phyloP scores from a whole-genome alignment of 92 coral and sea anemone species.

The Epizoanthus rinbou region DNA sequence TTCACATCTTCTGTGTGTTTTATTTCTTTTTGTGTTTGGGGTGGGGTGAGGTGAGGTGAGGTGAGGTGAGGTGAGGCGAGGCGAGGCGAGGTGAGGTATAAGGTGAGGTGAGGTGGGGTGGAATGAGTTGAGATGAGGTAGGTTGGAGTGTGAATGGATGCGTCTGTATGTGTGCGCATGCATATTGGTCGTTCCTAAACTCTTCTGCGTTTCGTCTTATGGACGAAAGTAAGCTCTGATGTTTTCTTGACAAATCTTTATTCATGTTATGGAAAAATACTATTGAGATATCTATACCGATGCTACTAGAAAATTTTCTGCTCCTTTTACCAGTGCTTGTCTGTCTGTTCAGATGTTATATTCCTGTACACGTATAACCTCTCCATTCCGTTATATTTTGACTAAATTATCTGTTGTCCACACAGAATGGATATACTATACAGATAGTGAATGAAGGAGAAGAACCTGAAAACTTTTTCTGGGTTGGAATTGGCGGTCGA shows the following conservation, averaged over 20 bases:
- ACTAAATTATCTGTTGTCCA: not conserved
- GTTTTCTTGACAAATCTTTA: too few species aligned
- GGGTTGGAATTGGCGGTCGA: conserved; percentile 87
- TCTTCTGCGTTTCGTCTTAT: too few species aligned
- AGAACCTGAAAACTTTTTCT: conserved; percentile 97
- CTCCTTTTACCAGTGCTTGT: not conserved
- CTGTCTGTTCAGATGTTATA: not conserved
- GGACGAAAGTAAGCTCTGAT: too few species aligned
- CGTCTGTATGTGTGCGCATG: not conserved
- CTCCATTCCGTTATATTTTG: not conserved
- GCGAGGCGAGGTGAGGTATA: too few species aligned
- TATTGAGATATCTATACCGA: too few species aligned
- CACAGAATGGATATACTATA: conserved; percentile 89
- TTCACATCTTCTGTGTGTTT: not conserved
- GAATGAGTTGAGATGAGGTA: too few species aligned
- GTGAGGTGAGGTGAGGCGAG: too few species aligned
- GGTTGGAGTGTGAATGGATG: not conserved
- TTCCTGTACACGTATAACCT: not conserved
- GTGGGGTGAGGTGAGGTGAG: not conserved
- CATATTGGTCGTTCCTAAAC: too few species aligned
- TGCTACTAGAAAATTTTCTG: too few species aligned
- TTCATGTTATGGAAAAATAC: too few species aligned
- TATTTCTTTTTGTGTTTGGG: not conserved
- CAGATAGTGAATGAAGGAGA: conserved; percentile 95
- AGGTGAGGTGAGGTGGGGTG: too few species aligned